Percentiles rank a stretch among this genome's conserved stretches.
These are phyloP conservation scores for Rhinichthys osculus DNA, from an alignment of 2,797 vertebrate species.

Conservation along the genomic window DNA sequence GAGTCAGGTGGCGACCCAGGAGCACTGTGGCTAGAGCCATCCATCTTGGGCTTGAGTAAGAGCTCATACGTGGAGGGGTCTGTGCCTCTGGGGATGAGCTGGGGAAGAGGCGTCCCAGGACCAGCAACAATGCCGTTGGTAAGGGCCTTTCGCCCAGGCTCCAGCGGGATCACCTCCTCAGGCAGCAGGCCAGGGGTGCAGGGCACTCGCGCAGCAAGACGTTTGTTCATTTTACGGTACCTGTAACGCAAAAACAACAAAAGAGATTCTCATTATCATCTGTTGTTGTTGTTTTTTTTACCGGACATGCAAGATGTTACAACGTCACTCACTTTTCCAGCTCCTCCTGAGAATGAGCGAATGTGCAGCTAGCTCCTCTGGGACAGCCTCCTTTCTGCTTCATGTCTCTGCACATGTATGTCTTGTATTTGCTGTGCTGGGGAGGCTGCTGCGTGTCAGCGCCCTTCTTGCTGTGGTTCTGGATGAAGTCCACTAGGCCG, in stretches of 20 bases:
- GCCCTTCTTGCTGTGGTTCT: constrained; percentile 99
- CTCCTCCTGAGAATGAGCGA: constrained; percentile 98
- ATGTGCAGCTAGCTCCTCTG: constrained; percentile 97
- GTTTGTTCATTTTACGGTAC: constrained; percentile 99
- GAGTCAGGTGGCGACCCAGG: constrained; percentile 95
- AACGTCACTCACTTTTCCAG: constrained; percentile 91
- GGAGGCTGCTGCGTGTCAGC: constrained; percentile 96
- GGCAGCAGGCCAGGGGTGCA: constrained; percentile 85
- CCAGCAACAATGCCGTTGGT: constrained; percentile 81
- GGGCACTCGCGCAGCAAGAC: constrained; percentile 88
- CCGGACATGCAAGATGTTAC: background rate
- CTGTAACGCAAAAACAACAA: constrained; percentile 69
- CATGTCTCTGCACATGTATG: constrained; percentile 99
- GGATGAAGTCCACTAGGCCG: constrained; percentile 98
- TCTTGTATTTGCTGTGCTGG: constrained; percentile 99
- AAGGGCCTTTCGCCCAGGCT: constrained; percentile 87
- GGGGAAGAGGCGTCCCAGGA: constrained; percentile 79
- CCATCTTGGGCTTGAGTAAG: constrained; percentile 89
- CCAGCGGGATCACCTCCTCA: constrained; percentile 86
- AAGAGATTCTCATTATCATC: background rate
- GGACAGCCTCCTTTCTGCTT: constrained; percentile 98
- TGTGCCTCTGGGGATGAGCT: constrained; percentile 91
- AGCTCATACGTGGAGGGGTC: constrained; percentile 86
- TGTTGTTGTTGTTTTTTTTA: background rate
- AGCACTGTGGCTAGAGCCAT: constrained; percentile 87